Evolutionary conservation across 2,797 vertebrate genomes (phyloP).

Genomic region (Rhinogobio ventralis): DNA sequence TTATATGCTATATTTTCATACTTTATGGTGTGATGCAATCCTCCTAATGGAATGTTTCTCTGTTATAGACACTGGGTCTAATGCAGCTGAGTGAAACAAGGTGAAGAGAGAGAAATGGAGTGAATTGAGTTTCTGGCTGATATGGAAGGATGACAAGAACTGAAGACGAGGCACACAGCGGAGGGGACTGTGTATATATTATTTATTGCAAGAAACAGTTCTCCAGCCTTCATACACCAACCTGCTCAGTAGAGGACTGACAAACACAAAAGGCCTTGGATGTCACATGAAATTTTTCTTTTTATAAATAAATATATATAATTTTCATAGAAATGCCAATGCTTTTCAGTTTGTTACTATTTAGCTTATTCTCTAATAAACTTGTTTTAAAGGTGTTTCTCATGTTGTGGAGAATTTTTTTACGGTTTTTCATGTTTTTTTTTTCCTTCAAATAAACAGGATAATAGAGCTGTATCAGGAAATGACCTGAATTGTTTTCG

Average conservation of each 20-base stretch:
- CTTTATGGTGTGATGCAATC: not conserved
- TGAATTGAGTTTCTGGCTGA: slow-evolving; percentile 62
- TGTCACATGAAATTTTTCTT: slow-evolving; percentile 60
- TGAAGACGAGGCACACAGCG: slow-evolving; percentile 62
- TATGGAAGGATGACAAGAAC: slow-evolving; percentile 50
- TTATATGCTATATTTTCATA: not conserved
- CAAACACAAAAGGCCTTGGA: slow-evolving; percentile 52
- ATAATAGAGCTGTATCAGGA: not conserved
- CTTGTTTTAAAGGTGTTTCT: slow-evolving; percentile 83
- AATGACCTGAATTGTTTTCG: not conserved
- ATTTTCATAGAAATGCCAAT: slow-evolving; percentile 63
- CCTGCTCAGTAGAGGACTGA: slow-evolving; percentile 50
- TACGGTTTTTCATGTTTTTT: not conserved
- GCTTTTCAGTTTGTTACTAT: slow-evolving; percentile 63
- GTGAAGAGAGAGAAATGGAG: slow-evolving; percentile 5
- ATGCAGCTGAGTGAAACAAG: slow-evolving; percentile 81
- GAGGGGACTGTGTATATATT: slow-evolving; percentile 86
- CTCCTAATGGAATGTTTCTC: not conserved
- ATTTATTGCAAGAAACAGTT: slow-evolving; percentile 80
- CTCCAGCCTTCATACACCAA: slow-evolving; percentile 50
- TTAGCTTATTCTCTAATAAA: slow-evolving; percentile 85
- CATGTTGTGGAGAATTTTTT: not conserved
- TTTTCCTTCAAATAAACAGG: slow-evolving; percentile 2
- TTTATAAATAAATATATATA: slow-evolving; percentile 55
- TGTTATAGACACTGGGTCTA: slow-evolving; percentile 87